Conservation (phyloP, 2,888 invertebrate species). For the Morinoia aosen region DNA sequence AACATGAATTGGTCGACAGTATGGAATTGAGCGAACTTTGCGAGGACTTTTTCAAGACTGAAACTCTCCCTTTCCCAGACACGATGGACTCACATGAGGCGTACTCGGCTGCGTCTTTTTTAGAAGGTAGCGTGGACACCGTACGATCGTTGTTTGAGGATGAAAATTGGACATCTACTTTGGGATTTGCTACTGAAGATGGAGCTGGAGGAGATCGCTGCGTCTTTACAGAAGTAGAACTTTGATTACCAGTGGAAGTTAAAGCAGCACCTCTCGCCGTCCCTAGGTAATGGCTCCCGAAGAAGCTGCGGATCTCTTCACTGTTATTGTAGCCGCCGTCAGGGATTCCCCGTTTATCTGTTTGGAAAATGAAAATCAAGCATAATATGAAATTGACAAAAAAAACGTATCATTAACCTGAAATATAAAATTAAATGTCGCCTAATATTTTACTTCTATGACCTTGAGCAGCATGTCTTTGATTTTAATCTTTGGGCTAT, state of each 20-base stretch:
- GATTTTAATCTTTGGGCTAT: too few relatives aligned
- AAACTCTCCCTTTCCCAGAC: constrained; percentile 47
- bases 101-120: constrained; percentile 14
- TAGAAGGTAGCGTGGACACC: not conserved
- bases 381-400: too few relatives aligned
- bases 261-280: constrained; percentile 72
- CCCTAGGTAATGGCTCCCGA: constrained; percentile 70
- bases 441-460: too few relatives aligned
- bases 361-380: not conserved
- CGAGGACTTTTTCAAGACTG: constrained; percentile 47
- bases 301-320: constrained; percentile 67
- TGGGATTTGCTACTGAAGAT: not conserved
- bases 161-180: not conserved
- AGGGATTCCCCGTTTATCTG: constrained; percentile 70
- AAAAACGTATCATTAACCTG: too few relatives aligned
- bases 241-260: constrained; percentile 56
- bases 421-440: too few relatives aligned
- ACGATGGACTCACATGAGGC: constrained; percentile 52
- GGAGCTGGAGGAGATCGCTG: not conserved
- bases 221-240: constrained; percentile 21
- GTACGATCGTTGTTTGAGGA: not conserved
- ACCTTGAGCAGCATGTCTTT: too few relatives aligned
- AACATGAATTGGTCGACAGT: constrained; percentile 39
- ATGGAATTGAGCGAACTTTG: constrained; percentile 43
- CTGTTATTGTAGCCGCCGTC: constrained; percentile 70